phyloP scores from a whole-genome alignment of 2,888 invertebrate species.

The Baccha elongata region DNA sequence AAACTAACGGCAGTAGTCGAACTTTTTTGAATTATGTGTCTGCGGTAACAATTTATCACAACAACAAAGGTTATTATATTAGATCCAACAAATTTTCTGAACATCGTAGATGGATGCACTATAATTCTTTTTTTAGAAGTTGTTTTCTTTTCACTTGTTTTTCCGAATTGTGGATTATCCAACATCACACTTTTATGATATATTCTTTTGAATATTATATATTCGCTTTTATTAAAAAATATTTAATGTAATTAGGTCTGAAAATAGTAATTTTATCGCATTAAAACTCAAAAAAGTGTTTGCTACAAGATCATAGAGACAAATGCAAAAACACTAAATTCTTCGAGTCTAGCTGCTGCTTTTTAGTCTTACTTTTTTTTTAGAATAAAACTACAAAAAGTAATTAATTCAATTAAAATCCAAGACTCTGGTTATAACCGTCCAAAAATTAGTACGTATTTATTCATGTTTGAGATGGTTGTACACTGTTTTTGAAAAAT shows the following conservation, averaged over 20 bases:
- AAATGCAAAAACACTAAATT: conserved; percentile 12
- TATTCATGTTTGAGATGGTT: conserved; percentile 63
- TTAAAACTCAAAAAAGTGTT: no score
- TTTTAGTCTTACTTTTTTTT: background rate
- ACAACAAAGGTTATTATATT: conserved; percentile 73
- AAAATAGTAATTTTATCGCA: background rate
- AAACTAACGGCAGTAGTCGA: conserved; percentile 75
- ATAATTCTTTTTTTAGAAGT: conserved; percentile 94
- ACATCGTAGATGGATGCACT: conserved; percentile 94
- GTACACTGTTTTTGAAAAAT: no score
- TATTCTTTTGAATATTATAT: conserved; percentile 29
- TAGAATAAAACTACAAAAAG: background rate
- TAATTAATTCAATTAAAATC: conserved; percentile 28
- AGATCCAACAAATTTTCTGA: conserved; percentile 87
- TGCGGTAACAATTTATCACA: conserved; percentile 77
- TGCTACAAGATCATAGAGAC: background rate
- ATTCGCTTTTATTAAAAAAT: background rate
- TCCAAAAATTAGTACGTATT: conserved; percentile 51
- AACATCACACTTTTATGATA: conserved; percentile 63
- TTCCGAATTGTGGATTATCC: conserved; percentile 59
- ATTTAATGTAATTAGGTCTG: background rate
- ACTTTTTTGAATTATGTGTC: conserved; percentile 75
- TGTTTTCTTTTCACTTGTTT: conserved; percentile 77
- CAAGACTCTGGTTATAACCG: conserved; percentile 55
- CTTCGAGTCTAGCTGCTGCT: background rate